phyloP scores from a whole-genome alignment of 1,140 invertebrate species.

The Maniola jurtina region DNA sequence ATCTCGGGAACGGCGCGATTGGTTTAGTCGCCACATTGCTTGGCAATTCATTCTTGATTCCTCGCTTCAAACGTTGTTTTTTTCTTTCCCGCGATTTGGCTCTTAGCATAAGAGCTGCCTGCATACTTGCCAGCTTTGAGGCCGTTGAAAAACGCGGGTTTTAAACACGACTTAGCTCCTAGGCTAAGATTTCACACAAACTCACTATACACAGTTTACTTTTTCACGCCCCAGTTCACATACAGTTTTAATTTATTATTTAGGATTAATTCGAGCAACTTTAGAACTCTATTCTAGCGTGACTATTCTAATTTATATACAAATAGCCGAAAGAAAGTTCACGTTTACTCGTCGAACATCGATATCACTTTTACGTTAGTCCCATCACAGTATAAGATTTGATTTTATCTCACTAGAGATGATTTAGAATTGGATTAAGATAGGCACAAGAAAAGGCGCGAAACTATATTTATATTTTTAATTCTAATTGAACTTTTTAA shows the following conservation, averaged over 20 bases:
- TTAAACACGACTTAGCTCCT: slow-evolving; percentile 27
- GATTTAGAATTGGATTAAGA: slow-evolving; percentile 66
- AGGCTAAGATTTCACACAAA: slow-evolving; percentile 28
- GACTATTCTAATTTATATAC: slow-evolving; percentile 42
- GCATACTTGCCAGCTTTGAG: slow-evolving; percentile 86
- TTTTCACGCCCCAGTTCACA: slow-evolving; percentile 7
- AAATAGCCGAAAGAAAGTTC: slow-evolving; percentile 36
- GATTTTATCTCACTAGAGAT: slow-evolving; percentile 53
- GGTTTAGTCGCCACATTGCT: slow-evolving; percentile 91
- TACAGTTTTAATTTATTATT: slow-evolving; percentile 2
- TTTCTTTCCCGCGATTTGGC: slow-evolving; percentile 88
- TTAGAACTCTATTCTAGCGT: slow-evolving; percentile 49
- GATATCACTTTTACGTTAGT: slow-evolving; percentile 50
- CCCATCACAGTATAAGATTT: slow-evolving; percentile 56
- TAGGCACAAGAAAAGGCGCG: slow-evolving; percentile 74
- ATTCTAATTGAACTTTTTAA: slow-evolving; percentile 61
- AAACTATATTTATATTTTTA: slow-evolving; percentile 56
- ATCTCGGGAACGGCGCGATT: slow-evolving; percentile 90
- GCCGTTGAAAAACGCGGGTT: slow-evolving; percentile 38
- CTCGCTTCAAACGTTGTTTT: slow-evolving; percentile 86
- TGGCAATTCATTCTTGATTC: slow-evolving; percentile 87
- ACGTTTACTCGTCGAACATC: slow-evolving; percentile 23
- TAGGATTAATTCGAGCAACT: slow-evolving; percentile 33
- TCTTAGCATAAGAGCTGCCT: slow-evolving; percentile 93
- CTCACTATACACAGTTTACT: slow-evolving; percentile 14